phyloP scores from a whole-genome alignment of 1,140 invertebrate species.

The Polypedilum vanderplanki region DNA sequence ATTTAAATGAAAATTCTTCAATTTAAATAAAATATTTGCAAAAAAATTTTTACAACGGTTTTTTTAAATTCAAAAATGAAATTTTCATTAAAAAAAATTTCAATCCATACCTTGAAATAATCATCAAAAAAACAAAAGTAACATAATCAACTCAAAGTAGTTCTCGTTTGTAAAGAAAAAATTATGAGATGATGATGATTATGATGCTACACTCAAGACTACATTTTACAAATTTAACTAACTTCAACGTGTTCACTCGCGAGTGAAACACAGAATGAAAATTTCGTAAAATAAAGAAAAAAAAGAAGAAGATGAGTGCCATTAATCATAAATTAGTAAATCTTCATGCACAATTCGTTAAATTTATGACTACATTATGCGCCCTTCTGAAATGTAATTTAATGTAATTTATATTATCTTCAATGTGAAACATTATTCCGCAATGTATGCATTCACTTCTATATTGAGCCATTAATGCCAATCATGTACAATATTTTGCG shows the following conservation, averaged over 20 bases:
- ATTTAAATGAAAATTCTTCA: no score
- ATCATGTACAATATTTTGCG: slow-evolving; percentile 12
- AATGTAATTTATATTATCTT: slow-evolving; percentile 15
- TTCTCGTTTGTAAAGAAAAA: no score
- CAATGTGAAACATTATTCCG: not conserved
- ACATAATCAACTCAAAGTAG: no score
- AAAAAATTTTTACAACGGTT: no score
- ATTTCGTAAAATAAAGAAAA: not conserved
- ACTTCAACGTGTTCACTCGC: no score
- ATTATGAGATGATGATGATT: no score
- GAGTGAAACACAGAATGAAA: not conserved
- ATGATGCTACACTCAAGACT: no score
- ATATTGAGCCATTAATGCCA: slow-evolving; percentile 17
- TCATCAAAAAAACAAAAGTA: no score
- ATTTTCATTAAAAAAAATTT: no score
- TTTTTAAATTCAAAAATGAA: not conserved
- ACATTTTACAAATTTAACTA: no score
- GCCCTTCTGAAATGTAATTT: slow-evolving; percentile 11
- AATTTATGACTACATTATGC: slow-evolving; percentile 12
- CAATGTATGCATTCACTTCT: not conserved
- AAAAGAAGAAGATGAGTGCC: not conserved
- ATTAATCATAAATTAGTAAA: slow-evolving; percentile 20
- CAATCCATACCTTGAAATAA: no score
- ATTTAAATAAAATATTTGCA: no score
- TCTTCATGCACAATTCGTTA: slow-evolving; percentile 18